Base-by-base conservation (phyloP, 2,888 invertebrate genomes). In the Drosophila mulleri region DNA sequence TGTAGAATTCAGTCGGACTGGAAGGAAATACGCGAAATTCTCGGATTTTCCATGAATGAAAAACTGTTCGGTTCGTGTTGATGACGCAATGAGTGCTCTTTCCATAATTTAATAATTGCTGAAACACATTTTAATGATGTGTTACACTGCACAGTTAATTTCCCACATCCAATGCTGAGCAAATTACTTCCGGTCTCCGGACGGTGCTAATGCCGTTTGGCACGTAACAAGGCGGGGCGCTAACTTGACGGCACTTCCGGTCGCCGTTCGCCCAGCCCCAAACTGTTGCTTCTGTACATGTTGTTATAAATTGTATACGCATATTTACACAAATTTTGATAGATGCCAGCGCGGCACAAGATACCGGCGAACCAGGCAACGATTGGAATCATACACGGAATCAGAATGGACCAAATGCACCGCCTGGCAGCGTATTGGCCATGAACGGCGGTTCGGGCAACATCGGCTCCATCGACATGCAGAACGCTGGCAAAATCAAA, bases 401-500 rank as follows among this genome's bases (percentile, higher is more conserved):
- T 78, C 88, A 71, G 57, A 90, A 90, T 75, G 84, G 76, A 67
- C 84, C 72, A 65, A 67, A 71, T 59, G 61, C 47, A 1, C 53
- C 35, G 78, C 85, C 83, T 77, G 89, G 88, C 86, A 90, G 76
- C 52, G 76, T 72, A 16, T 47, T 73, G 67, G 82, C 60, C 35
- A 39, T 61, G 56, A 70, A 73, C 62, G 86, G 86, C 83, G 90
- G 82, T 45, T 90, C 96, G 52, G 95, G 95, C 45, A 95, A 95
- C 77, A 95, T 95, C 73, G 94, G 94, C 86, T 79, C 72, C 63
- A 96, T 96, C 91, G 96, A 96, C 72, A 95, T 96, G 95, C 96
- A 96, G 92, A 97, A 97, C 93, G 94, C 94, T 78, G 96, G 96
- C 90, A 95, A 96, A 87, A 95, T 97, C 93, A 96, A 96, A 93